These are phyloP conservation scores for Enteromius afrohamiltoni DNA, from an alignment of 2,797 vertebrate genomes.

Conservation along the genomic window DNA sequence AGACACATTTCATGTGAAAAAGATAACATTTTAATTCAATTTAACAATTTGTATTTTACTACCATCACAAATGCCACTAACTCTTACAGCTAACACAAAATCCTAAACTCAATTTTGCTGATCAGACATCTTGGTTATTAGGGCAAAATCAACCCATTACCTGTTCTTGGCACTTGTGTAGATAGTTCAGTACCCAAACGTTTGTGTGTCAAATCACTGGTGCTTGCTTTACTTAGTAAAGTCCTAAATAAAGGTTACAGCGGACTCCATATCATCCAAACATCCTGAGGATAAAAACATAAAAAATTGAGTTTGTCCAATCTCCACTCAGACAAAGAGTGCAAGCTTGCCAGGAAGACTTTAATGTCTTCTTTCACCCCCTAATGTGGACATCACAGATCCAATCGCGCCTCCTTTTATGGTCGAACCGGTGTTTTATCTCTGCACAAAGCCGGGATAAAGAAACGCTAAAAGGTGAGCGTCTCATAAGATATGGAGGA, in stretches of 20 bases:
- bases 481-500: constrained; percentile 56
- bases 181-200: neutral
- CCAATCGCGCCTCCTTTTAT: constrained; percentile 32
- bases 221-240: constrained; percentile 4
- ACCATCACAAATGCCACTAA: neutral
- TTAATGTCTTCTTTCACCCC: constrained; percentile 40
- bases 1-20: neutral
- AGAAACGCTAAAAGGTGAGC: constrained; percentile 56
- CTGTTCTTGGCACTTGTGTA: neutral
- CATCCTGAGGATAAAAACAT: neutral
- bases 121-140: neutral
- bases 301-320: neutral
- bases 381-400: constrained; percentile 55
- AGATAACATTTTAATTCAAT: neutral
- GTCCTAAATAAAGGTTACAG: constrained; percentile 2
- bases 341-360: constrained; percentile 32
- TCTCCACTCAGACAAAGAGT: constrained; percentile 33
- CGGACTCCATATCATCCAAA: constrained; percentile 20
- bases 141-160: neutral
- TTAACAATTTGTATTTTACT: neutral
- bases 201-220: neutral
- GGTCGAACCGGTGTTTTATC: constrained; percentile 53
- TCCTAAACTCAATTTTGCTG: neutral
- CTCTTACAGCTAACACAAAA: neutral
- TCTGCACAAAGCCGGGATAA: constrained; percentile 57